phyloP scores from a whole-genome alignment of 2,113 vertebrate genomes.

The Scatophagus argus region DNA sequence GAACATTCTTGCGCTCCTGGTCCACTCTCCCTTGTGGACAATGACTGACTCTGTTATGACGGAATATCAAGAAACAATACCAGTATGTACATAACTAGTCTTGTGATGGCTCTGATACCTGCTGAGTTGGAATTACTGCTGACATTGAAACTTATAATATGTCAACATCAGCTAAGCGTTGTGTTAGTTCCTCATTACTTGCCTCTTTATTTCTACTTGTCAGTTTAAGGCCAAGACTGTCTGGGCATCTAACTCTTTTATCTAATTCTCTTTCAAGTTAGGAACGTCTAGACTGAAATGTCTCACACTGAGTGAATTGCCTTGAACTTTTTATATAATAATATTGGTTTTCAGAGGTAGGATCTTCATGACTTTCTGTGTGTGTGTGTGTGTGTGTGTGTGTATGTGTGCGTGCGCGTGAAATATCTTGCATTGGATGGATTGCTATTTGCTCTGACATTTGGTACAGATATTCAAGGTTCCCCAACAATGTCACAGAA shows the following conservation, averaged over 20 bases:
- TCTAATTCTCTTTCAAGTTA: not conserved
- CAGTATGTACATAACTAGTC: not conserved
- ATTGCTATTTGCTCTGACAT: not conserved
- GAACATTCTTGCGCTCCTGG: not conserved
- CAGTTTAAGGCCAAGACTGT: constrained; percentile 15
- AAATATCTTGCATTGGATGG: not conserved
- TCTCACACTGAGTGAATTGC: not conserved
- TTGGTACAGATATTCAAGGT: not conserved
- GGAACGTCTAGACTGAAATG: not conserved
- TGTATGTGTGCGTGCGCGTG: no score
- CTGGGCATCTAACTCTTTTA: not conserved
- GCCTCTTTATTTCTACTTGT: not conserved
- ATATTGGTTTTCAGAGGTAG: not conserved
- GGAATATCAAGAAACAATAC: not conserved
- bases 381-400: no score
- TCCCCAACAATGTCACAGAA: not conserved
- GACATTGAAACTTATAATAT: constrained; percentile 16
- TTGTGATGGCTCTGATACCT: constrained; percentile 18
- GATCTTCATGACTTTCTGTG: not conserved
- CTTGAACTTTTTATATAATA: not conserved
- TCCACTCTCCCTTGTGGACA: not conserved
- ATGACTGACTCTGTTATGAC: not conserved
- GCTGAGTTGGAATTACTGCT: constrained; percentile 1
- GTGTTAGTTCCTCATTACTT: constrained; percentile 9
- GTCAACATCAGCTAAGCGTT: not conserved